Percentiles rank a stretch among this genome's conserved stretches.
phyloP scores from a whole-genome alignment of 35 echinoderm and acorn worm genomes.

The Holothuria glaberrima region DNA sequence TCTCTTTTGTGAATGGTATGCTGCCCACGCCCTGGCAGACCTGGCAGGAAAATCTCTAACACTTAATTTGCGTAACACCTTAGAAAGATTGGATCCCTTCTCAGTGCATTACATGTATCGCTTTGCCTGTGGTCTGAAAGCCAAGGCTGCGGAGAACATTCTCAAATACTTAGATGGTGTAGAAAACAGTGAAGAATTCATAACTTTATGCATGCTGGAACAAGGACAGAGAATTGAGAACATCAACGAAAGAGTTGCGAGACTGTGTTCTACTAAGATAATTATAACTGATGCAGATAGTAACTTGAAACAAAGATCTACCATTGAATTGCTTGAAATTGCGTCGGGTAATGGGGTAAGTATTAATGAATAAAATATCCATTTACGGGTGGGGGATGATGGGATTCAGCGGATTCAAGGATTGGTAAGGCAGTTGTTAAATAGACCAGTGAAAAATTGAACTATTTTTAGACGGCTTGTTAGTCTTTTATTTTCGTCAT shows the following conservation, averaged over 20 bases:
- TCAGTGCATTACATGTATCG: constrained; percentile 11
- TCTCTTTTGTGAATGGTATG: constrained; percentile 44
- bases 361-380: too few species aligned
- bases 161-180: constrained; percentile 3
- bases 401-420: too few species aligned
- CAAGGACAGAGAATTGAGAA: neutral
- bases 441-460: too few species aligned
- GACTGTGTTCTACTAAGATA: neutral
- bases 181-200: neutral
- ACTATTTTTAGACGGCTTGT: too few species aligned
- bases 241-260: neutral
- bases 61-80: neutral
- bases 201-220: neutral
- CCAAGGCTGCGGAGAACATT: constrained; percentile 9
- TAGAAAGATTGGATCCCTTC: neutral
- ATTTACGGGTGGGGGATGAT: too few species aligned
- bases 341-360: too few species aligned
- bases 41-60: too few species aligned
- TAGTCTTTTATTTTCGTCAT: too few species aligned
- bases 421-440: too few species aligned
- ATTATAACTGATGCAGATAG: neutral
- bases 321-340: too few species aligned
- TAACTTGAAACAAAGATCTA: neutral
- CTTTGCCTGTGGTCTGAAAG: neutral
- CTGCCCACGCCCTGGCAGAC: neutral